A percentile compares a stretch with the other conserved stretches of the same genome.
Conservation (phyloP, 2,113 vertebrate genomes). For the Rhipidura dahli region DNA sequence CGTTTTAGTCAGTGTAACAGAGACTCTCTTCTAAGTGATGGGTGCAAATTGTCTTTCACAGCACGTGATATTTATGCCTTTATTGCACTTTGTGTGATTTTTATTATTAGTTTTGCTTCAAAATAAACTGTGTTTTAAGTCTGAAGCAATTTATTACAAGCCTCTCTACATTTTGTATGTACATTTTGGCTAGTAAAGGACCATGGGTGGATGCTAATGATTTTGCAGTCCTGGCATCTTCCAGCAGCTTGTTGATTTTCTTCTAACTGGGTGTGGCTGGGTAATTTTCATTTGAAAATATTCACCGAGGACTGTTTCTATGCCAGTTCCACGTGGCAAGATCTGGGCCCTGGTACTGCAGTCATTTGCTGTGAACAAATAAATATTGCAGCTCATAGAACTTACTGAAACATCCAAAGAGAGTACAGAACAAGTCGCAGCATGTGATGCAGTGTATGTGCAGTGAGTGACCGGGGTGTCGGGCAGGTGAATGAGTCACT, state of each 20-base stretch:
- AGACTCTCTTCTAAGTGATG: background rate
- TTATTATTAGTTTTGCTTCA: background rate
- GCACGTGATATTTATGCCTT: background rate
- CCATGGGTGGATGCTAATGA: background rate
- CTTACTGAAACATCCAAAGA: background rate
- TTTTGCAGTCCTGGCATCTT: background rate
- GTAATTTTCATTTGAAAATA: background rate
- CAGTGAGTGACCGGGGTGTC: fast-evolving
- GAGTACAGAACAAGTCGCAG: background rate
- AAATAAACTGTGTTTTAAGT: background rate
- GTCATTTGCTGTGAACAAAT: background rate
- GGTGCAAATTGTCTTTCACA: background rate
- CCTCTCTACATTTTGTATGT: background rate
- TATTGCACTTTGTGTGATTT: background rate
- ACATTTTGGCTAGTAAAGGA: background rate
- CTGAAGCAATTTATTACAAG: background rate
- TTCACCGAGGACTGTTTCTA: background rate
- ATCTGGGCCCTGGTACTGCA: background rate
- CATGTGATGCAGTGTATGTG: fast-evolving
- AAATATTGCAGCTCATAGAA: background rate
- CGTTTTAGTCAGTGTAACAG: background rate
- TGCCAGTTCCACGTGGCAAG: background rate
- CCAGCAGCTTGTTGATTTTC: background rate
- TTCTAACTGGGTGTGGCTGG: background rate
- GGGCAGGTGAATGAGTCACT: background rate